Evolutionary conservation across 1,140 invertebrate species (phyloP).

Genomic region (Trichonephila inaurata): DNA sequence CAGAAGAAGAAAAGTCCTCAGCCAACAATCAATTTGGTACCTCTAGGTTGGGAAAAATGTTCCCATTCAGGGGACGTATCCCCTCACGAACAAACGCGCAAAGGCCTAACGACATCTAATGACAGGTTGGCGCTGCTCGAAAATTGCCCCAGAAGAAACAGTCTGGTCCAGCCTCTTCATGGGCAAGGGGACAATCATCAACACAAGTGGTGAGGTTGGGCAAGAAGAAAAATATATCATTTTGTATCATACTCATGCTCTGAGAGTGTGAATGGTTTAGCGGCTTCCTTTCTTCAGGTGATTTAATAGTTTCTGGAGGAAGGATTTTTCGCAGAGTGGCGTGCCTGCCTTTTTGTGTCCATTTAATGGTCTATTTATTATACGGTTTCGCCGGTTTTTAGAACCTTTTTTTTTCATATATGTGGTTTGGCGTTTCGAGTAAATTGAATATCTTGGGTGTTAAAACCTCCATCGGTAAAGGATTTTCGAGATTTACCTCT

Average conservation of each 20-base stretch:
- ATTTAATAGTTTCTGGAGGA: constrained; percentile 39
- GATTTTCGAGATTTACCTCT: neutral
- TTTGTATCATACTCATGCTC: constrained; percentile 28
- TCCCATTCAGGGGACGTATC: constrained; percentile 1
- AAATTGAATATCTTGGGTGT: constrained; percentile 6
- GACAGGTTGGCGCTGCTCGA: neutral
- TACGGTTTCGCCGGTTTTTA: constrained; percentile 21
- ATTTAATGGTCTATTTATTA: constrained; percentile 54
- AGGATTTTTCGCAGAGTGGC: neutral
- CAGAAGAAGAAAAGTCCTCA: neutral
- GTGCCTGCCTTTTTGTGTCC: constrained; percentile 34
- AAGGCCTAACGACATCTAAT: constrained; percentile 46
- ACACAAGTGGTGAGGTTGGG: constrained; percentile 40
- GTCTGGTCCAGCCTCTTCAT: constrained; percentile 23
- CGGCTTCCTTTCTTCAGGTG: constrained; percentile 14
- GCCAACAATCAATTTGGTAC: constrained; percentile 30
- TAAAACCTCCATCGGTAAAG: neutral
- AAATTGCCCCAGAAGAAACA: constrained; percentile 7
- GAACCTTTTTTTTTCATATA: constrained; percentile 1
- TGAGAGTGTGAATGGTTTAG: constrained; percentile 44
- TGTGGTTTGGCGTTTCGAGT: constrained; percentile 23
- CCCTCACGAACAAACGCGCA: constrained; percentile 24
- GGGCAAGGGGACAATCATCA: constrained; percentile 45
- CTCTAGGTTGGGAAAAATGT: constrained; percentile 16
- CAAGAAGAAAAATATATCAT: constrained; percentile 48